Evolutionary conservation across 2,113 vertebrate species (phyloP), one percentile per base, ranked within the genome.

Genomic region (Dendrocopos noguchii): DNA sequence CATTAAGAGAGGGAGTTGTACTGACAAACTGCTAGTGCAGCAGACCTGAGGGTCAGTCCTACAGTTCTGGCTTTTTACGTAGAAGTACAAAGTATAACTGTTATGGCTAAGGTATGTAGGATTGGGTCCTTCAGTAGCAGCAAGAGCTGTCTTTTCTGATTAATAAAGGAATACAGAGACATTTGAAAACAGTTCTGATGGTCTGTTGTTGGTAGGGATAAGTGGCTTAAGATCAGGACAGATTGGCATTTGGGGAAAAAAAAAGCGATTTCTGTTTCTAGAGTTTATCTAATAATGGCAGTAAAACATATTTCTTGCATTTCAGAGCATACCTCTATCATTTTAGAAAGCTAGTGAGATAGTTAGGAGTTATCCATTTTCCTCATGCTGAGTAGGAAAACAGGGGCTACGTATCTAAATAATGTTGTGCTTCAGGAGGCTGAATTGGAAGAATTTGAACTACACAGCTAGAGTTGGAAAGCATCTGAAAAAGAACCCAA

Each of bases 281-380:
- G 46, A 63, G 75, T 89, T 86, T 93, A 72, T 84, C 85, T 68
- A 88, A 36, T 88, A 92, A 68, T 21, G 46, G n/a, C 34, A 33
- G 28, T 28, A 79, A 68, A 59, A 70, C 67, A 73, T 19, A 72
- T 67, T 72, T 46, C 83, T 93, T 84, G 67, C 20, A 42, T 81
- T 93, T 93, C 70, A 59, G 86, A 88, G 71, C 71, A 63, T 64
- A 66, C 8, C 33, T 70, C 24, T 42, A 2, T 76, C 70, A 22
- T 57, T 84, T 88, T 56, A 33, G 77, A 79, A 68, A 66, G 71
- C 67, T 87, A 4, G 4, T 34, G 77, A 75, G 61, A 60, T 44
- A 75, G 44, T 78, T 82, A 74, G 61, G 31, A 28, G 71, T 76
- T 72, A 72, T 42, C 39, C 16, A 24, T 64, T 85, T 75, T 85